Evolutionary conservation across 2,797 vertebrate species (phyloP), one percentile per base, ranked within the genome.

Genomic region (Cyclopterus lumpus): DNA sequence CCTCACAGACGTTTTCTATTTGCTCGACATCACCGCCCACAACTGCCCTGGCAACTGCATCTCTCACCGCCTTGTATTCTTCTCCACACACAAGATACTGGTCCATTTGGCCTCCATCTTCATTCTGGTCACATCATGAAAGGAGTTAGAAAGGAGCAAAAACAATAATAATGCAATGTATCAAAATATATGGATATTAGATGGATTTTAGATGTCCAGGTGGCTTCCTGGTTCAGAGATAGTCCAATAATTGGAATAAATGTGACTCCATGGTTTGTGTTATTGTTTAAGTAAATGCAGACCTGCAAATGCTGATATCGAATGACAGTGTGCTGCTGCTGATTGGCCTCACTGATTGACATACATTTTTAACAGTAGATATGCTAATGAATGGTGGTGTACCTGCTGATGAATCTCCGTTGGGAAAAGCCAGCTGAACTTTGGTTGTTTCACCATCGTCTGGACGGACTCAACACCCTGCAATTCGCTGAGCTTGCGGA

Each of bases 1-100:
- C 97, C 96, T 93, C 46, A 58, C 91, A 84, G 0, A 87, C 88
- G 18, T 91, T 38, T 1, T 80, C 72, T 18, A 96, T 70, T 8
- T 32, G 70, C 11, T 85, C 38, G 11, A 85, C 74, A 20, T 89
- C 77, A 15, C 91, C 68, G 20, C 94, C 75, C 44, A 80, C n/a
- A 28, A 72, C 55, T 55, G 83, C 86, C 60, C 55, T 79, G 12
- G 78, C 75, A 66, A 85, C 80, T 69, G 83, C 83, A 59, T 83
- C 86, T 34, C 78, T 71, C 16, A 87, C 70, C 0, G 53, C 66
- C 51, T 81, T 81, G 69, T 87, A 87, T 10, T 85, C 73, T 5
- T 87, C 86, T 59, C 78, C 83, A 60, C 81, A 79, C 28, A 85
- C 59, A n/a, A 87, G 73, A 65, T 55, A 87, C 32, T 81, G 69